Conservation (phyloP, 2,113 vertebrate species). For the Cinclus cinclus region DNA sequence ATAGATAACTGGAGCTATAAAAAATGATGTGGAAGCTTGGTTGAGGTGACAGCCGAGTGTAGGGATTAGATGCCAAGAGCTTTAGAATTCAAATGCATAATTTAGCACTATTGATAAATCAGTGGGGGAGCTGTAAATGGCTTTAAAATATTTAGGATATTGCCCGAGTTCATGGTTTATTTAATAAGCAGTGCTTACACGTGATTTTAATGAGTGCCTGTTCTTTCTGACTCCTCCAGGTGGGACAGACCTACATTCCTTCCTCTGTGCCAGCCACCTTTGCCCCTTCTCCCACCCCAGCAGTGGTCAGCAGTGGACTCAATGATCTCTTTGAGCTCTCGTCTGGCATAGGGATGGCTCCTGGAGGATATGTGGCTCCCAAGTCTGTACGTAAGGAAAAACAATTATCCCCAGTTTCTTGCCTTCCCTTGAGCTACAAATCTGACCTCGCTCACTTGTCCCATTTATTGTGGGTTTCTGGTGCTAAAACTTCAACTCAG, state of each 20-base stretch:
- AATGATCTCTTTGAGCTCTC: slow-evolving; percentile 97
- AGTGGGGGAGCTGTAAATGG: background rate
- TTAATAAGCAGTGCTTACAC: background rate
- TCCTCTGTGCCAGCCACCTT: slow-evolving; percentile 93
- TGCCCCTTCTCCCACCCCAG: slow-evolving; percentile 95
- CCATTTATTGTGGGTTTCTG: background rate
- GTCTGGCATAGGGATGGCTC: slow-evolving; percentile 90
- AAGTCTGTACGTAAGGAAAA: slow-evolving; percentile 86
- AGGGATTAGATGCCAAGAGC: slow-evolving; percentile 28
- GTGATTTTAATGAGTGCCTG: background rate
- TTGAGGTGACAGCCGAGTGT: slow-evolving; percentile 29
- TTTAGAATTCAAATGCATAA: slow-evolving; percentile 42
- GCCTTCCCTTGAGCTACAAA: background rate
- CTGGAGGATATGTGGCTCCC: slow-evolving; percentile 85
- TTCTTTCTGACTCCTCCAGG: slow-evolving; percentile 72
- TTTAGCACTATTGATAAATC: slow-evolving; percentile 52
- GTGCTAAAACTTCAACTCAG: background rate
- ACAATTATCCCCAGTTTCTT: background rate
- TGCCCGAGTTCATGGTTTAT: background rate
- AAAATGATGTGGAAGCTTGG: background rate
- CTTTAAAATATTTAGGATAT: slow-evolving; percentile 54
- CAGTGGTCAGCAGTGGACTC: slow-evolving; percentile 89
- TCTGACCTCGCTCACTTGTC: background rate
- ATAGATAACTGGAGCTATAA: slow-evolving; percentile 41
- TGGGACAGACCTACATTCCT: slow-evolving; percentile 97